Base-by-base conservation (phyloP, 2,888 invertebrate species). In the Philaethria dido region DNA sequence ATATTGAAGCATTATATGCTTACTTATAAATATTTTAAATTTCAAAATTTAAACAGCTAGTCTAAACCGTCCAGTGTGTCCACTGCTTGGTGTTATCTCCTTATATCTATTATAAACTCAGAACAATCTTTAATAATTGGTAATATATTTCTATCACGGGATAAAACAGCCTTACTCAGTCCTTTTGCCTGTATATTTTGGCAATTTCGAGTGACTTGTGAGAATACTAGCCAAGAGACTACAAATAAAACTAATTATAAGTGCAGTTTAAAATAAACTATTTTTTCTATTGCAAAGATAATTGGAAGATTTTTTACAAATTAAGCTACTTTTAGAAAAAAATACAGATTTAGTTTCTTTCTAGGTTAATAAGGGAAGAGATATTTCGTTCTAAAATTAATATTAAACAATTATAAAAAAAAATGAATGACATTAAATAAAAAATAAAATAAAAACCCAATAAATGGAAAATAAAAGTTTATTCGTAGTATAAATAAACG, bases 391-490 rank as follows among this genome's bases (percentile, higher is more conserved):
- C 9, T n/a, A n/a, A 42, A 57, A 25, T 25, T 22, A 42, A 42
- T 11, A 42, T 57, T n/a, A 42, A 22, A 22, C n/a, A 16, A 16
- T 11, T 16, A 42, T 22, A 11, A 57, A 42, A n/a, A 29, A 52
- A 55, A n/a, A 22, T 14, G 14, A 22, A 3, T 45, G 22, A 47
- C 20, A 22, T 47, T 1, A 22, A 39, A 39, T 1, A 39, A 39
- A 39, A 39, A 39, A 13, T 13, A 4, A 9, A 77, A 79, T 78
- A 79, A 80, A 80, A 79, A 83, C 80, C 75, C 69, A 72, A 74
- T 79, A 81, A 79, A 60, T 83, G 74, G 73, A 87, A 89, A 88
- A 87, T 86, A 86, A 86, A 86, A 75, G 78, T 89, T 91, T 91
- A 89, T 89, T 81, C 78, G 71, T 79, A 78, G 78, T 70, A 82